Base-by-base conservation (phyloP, 2,888 invertebrate species). In the Agrotis ipsilon region DNA sequence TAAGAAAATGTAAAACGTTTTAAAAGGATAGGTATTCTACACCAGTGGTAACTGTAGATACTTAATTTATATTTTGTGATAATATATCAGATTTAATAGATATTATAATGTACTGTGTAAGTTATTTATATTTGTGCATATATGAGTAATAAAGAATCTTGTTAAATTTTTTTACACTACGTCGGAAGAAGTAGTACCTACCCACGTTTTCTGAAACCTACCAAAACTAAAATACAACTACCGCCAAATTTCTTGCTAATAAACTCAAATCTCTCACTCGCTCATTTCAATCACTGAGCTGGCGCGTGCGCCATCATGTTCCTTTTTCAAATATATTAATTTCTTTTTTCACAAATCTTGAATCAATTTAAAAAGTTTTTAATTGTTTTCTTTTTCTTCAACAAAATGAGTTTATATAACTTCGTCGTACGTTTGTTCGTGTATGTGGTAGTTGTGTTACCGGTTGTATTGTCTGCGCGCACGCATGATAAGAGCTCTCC, bases 381-480 rank as follows among this genome's bases (percentile, higher is more conserved):
- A 27, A 18, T n/a, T 1, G 14, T n/a, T 59, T 51, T 19, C 6
- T 55, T 19, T 32, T n/a, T 55, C 13, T 14, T 19, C 0, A 32
- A 32, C 13, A 52, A 67, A 16, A 14, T 85, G 76, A 63, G 55
- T 71, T 51, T 43, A 6, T 61, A 54, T 24, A 74, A 59, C 18
- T 68, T 69, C 27, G 19, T 84, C 48, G 19, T 85, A 5, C 73
- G 86, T 72, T 82, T 90, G 61, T 90, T 89, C 68, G 81, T 91
- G 39, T 91, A 88, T 62, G 83, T 91, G 13, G 87, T 90, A 16
- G 80, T 92, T 3, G 75, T 92, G 7, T 92, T 88, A 66, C 92
- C 90, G 0, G 71, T 80, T 45, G 2, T 88, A 48, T 64, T 81
- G n/a, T 73, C 83, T 67, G 66, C 86, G 6, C 75, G 72, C 32